Evolutionary conservation across 2,113 vertebrate species (phyloP).

Genomic region (Syrrhaptes paradoxus): DNA sequence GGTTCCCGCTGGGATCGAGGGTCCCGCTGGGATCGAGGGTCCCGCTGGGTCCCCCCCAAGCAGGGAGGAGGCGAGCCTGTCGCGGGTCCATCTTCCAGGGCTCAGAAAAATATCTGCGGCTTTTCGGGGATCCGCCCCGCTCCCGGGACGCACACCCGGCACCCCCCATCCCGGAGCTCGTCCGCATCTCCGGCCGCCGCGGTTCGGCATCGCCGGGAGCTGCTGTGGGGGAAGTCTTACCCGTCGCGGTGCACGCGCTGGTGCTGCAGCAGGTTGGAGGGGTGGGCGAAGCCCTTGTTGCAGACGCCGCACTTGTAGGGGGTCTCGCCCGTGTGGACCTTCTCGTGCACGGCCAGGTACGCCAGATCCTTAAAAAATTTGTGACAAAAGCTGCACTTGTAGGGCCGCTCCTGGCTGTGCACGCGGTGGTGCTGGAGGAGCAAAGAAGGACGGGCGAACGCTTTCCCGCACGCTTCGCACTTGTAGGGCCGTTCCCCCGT

Average conservation of each 20-base stretch:
- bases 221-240: neutral
- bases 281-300: slow-evolving; percentile 51
- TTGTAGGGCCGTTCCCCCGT: neutral
- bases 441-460: slow-evolving; percentile 48
- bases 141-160: accelerated
- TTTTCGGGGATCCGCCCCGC: neutral
- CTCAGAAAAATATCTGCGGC: neutral
- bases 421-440: slow-evolving; percentile 48
- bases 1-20: too few species aligned
- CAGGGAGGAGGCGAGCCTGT: too few species aligned
- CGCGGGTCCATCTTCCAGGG: too few species aligned
- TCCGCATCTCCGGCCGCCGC: too few species aligned
- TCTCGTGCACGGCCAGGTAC: slow-evolving; percentile 56
- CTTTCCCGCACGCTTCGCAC: slow-evolving; percentile 16
- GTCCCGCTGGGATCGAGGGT: too few species aligned
- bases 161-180: neutral
- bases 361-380: slow-evolving; percentile 67
- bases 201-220: too few species aligned
- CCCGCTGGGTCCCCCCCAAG: too few species aligned
- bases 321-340: slow-evolving; percentile 45
- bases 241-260: neutral
- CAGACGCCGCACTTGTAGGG: slow-evolving; percentile 42
- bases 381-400: slow-evolving; percentile 52
- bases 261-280: slow-evolving; percentile 64
- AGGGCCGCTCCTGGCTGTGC: slow-evolving; percentile 36